Base-by-base conservation (phyloP, 1,140 invertebrate genomes). In the Dufourea novaeangliae region DNA sequence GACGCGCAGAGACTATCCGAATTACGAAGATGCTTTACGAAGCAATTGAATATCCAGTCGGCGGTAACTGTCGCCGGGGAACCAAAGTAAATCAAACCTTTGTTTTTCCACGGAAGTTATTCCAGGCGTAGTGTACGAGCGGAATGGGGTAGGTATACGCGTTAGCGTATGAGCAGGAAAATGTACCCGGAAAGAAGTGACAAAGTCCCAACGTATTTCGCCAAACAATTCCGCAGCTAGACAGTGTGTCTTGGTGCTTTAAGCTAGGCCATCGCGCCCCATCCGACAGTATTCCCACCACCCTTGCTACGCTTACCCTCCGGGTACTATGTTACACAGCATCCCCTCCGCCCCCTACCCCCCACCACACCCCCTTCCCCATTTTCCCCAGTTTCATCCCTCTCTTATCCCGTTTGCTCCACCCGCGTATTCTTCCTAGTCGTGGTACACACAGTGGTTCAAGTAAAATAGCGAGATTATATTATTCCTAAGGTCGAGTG, bases 391-490 rank as follows among this genome's bases (percentile, higher is more conserved):
- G 52, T 70, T 72, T 67, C 67, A 72, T 59, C 77, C 63, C 81
- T 73, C 76, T 74, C 69, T 75, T 77, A 79, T 76, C 72, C 57
- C 67, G 54, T 62, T 69, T 73, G 70, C 68, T 64, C 78, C 68
- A 44, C 73, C 59, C 78, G 59, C 68, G 69, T 83, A 79, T 64
- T 79, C 54, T 71, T 83, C 57, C 77, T 64, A 50, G 11, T 32
- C 67, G 59, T 50, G 50, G 63, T 64, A 62, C 50, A 72, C 69
- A 66, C 73, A 74, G 83, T 81, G 62, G 81, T 86, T 89, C 69
- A 76, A 89, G 82, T 88, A 89, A 87, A 88, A 89, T 87, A 89
- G 82, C 82, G 80, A 88, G 84, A 88, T 88, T 87, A 89, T 90
- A 89, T 87, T 88, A 89, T 88, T 88, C 75, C 76, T 77, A 78